A percentile compares a stretch with the other conserved stretches of the same genome.
phyloP scores from a whole-genome alignment of 2,797 vertebrate genomes.

The Phrynocephalus vlangalii region DNA sequence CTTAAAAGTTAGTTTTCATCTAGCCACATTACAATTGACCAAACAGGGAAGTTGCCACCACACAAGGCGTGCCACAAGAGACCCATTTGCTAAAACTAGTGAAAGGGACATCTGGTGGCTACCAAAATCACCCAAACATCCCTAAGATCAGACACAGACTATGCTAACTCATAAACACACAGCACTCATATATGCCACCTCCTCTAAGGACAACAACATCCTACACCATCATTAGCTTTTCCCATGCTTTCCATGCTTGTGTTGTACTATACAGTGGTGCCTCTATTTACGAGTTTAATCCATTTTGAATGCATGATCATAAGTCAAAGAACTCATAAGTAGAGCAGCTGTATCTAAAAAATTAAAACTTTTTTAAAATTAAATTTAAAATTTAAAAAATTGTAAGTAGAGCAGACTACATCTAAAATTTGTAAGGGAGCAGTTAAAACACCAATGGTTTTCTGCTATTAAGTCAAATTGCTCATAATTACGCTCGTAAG shows the following conservation, averaged over 20 bases:
- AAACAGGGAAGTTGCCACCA: background rate
- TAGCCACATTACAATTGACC: background rate
- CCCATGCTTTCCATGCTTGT: background rate
- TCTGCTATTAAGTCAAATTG: no score
- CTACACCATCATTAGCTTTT: background rate
- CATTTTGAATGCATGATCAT: no score
- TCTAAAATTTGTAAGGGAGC: no score
- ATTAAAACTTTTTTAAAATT: no score
- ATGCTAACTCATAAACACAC: background rate
- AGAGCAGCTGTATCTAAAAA: no score
- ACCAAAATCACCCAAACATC: background rate
- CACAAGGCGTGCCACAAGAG: background rate
- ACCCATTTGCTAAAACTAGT: background rate
- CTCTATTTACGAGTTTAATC: no score
- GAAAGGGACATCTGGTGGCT: background rate
- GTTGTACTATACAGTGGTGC: background rate
- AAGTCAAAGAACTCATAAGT: no score
- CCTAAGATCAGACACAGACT: no score
- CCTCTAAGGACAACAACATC: background rate
- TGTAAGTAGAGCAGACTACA: no score
- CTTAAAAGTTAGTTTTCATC: background rate
- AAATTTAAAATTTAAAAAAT: no score
- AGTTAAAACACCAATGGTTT: no score
- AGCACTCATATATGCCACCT: background rate
- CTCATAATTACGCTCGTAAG: no score